Conservation (phyloP, 53 echinoderm and acorn worm genomes). For the Zoroaster sp. region DNA sequence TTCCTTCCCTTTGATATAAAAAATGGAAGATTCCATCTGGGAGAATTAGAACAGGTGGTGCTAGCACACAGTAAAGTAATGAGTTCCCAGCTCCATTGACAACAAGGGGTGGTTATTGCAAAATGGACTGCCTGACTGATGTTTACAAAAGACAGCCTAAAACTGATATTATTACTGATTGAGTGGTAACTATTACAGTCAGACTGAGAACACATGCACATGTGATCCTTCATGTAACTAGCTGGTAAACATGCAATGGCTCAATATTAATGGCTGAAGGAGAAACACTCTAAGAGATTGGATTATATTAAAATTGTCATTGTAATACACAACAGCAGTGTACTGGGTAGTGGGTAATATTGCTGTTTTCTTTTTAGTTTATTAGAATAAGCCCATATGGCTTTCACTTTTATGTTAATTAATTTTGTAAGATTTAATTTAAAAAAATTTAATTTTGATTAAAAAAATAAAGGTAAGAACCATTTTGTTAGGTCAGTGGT, state of each 20-base stretch:
- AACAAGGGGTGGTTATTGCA: constrained; percentile 10
- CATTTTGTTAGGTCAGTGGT: no score
- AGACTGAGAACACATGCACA: constrained; percentile 21
- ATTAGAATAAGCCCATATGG: not conserved
- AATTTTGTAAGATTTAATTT: no score
- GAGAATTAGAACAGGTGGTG: constrained; percentile 30
- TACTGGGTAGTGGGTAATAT: not conserved
- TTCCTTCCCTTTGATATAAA: no score
- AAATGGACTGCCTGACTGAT: not conserved
- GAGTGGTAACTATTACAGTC: constrained; percentile 10
- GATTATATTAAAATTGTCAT: not conserved
- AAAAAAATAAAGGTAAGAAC: no score
- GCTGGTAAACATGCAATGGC: constrained; percentile 28
- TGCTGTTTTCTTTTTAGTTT: not conserved
- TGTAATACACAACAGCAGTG: not conserved
- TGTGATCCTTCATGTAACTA: not conserved
- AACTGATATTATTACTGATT: constrained; percentile 23
- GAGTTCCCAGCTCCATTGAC: not conserved
- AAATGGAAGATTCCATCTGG: not conserved
- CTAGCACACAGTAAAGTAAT: not conserved
- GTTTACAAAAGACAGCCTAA: constrained; percentile 1
- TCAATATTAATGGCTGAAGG: not conserved
- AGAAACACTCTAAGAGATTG: not conserved
- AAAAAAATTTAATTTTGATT: no score
- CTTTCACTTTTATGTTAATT: no score